phyloP scores from a whole-genome alignment of 2,113 vertebrate species.

The Isichthys henryi region DNA sequence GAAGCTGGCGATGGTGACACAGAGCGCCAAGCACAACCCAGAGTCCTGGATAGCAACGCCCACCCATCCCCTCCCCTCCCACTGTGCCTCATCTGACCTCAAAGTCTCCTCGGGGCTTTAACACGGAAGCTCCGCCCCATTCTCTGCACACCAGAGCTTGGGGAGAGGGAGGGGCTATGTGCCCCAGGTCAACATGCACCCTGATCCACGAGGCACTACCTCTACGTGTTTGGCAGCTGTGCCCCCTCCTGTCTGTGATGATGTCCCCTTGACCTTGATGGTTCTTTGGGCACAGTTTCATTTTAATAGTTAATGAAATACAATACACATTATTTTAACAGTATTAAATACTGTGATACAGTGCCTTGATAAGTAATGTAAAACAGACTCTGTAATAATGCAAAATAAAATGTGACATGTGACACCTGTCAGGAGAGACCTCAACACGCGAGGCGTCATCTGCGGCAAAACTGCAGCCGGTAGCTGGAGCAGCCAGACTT shows the following conservation, averaged over 20 bases:
- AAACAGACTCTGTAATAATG: neutral
- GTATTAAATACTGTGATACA: neutral
- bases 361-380: neutral
- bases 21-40: constrained; percentile 67
- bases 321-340: neutral
- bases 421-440: neutral
- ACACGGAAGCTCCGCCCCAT: constrained; percentile 69
- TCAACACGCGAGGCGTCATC: too few relatives aligned
- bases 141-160: constrained; percentile 21
- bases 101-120: constrained; percentile 83
- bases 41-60: constrained; percentile 92
- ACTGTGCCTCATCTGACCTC: constrained; percentile 55
- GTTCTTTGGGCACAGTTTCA: neutral
- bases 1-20: constrained; percentile 92
- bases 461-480: neutral
- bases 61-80: constrained; percentile 51
- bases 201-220: neutral
- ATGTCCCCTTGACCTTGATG: too few relatives aligned
- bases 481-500: neutral
- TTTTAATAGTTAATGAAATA: neutral
- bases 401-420: neutral
- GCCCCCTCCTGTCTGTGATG: rapidly evolving
- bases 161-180: constrained; percentile 18
- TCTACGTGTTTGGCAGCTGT: neutral
- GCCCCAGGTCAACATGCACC: neutral